A percentile compares a stretch with the other conserved stretches of the same genome.
These are phyloP conservation scores for Orussus abietinus DNA, from an alignment of 1,140 invertebrate species.

Conservation along the genomic window DNA sequence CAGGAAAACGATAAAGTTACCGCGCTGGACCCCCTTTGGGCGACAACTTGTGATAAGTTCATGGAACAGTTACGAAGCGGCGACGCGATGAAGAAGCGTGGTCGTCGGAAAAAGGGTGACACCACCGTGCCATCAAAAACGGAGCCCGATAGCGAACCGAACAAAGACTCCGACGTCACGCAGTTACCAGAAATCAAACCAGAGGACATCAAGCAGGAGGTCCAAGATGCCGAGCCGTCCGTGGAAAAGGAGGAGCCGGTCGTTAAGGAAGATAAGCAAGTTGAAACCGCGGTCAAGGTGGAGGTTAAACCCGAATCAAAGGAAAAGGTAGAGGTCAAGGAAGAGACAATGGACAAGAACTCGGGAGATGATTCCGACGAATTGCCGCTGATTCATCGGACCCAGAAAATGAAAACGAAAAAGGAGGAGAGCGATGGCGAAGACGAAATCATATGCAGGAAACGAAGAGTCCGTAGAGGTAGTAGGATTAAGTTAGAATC, in stretches of 20 bases:
- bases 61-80: conserved; percentile 64
- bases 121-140: conserved; percentile 27
- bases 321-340: conserved; percentile 11
- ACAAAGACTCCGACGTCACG: conserved; percentile 16
- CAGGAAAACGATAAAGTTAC: conserved; percentile 44
- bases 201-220: conserved; percentile 41
- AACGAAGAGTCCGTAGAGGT: conserved; percentile 30
- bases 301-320: conserved; percentile 27
- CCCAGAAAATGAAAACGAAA: conserved; percentile 28
- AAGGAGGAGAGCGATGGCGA: conserved; percentile 38
- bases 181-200: conserved; percentile 25
- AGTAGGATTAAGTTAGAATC: conserved; percentile 44
- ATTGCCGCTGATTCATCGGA: conserved; percentile 38
- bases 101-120: conserved; percentile 50
- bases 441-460: conserved; percentile 37
- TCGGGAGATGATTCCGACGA: conserved; percentile 44
- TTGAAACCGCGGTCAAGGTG: conserved; percentile 4
- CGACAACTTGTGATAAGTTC: conserved; percentile 66
- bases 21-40: conserved; percentile 58
- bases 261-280: conserved; percentile 20
- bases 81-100: conserved; percentile 55
- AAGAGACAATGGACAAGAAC: conserved; percentile 22
- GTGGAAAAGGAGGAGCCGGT: conserved; percentile 11
- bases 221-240: conserved; percentile 14
- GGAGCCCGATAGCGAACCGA: conserved; percentile 25